Conservation (phyloP, 2,888 invertebrate genomes). For the Polyommatus icarus region DNA sequence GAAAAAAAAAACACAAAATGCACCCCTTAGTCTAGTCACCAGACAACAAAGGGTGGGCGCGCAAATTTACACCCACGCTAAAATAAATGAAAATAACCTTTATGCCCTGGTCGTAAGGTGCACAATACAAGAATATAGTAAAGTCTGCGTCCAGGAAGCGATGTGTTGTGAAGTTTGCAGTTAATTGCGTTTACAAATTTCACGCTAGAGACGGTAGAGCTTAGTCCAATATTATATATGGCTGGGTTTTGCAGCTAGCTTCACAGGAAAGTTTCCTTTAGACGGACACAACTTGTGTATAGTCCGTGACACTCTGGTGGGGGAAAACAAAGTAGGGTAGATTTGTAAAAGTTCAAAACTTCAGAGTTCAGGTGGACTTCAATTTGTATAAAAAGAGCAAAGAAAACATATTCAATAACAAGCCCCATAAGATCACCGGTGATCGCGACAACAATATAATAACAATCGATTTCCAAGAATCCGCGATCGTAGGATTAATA, state of each 20-base stretch:
- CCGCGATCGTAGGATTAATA: too few relatives aligned
- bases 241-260: slow-evolving; percentile 31
- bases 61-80: slow-evolving; percentile 49
- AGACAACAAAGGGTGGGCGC: slow-evolving; percentile 74
- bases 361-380: background rate
- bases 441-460: too few relatives aligned
- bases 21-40: slow-evolving; percentile 66
- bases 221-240: slow-evolving; percentile 34
- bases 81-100: slow-evolving; percentile 43
- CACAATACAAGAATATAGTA: slow-evolving; percentile 36
- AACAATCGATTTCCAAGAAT: too few relatives aligned
- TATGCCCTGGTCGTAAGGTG: slow-evolving; percentile 42
- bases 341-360: slow-evolving; percentile 7
- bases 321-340: slow-evolving; percentile 2
- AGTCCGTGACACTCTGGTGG: slow-evolving; percentile 1
- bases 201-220: slow-evolving; percentile 54
- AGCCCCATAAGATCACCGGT: too few relatives aligned
- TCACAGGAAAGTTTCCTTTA: slow-evolving; percentile 25
- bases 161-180: slow-evolving; percentile 69
- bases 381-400: background rate
- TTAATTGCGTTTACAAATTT: slow-evolving; percentile 74
- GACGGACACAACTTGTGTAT: slow-evolving; percentile 24
- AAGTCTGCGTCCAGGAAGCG: slow-evolving; percentile 56
- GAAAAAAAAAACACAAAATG: slow-evolving; percentile 76
- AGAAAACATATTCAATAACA: background rate